Conservation (phyloP, 92 coral and sea anemone genomes). For the Palythoa caribaeorum region DNA sequence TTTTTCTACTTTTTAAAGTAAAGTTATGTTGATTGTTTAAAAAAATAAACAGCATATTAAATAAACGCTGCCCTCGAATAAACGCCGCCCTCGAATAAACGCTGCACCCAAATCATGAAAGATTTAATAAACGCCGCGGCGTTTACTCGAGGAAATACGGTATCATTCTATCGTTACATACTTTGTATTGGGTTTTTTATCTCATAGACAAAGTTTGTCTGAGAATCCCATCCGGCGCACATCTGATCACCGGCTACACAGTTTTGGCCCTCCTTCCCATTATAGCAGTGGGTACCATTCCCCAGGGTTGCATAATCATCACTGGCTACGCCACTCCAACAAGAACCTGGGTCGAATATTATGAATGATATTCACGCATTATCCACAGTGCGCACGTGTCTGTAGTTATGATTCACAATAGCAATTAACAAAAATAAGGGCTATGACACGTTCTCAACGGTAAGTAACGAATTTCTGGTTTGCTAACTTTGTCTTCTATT, state of each 20-base stretch:
- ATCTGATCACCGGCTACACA: slow-evolving; percentile 13
- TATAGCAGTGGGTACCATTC: neutral
- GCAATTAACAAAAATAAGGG: neutral
- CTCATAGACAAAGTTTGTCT: slow-evolving; percentile 34
- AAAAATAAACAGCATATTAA: no score
- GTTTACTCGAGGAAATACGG: no score
- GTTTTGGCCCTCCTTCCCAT: neutral
- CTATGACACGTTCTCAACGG: neutral
- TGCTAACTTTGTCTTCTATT: no score
- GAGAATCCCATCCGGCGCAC: slow-evolving; percentile 36
- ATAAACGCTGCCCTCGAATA: no score
- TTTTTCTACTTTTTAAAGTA: no score
- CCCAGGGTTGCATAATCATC: neutral
- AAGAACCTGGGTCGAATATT: neutral
- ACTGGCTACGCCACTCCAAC: neutral
- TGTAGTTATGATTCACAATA: neutral
- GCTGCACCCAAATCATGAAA: no score
- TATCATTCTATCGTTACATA: neutral
- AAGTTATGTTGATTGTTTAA: no score
- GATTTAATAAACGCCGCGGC: no score
- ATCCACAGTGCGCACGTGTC: neutral
- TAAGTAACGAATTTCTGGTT: no score
- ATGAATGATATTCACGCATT: neutral
- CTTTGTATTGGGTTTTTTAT: neutral
- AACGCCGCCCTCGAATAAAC: no score